Conservation (phyloP, 2,113 vertebrate species). For the Bettongia penicillata region DNA sequence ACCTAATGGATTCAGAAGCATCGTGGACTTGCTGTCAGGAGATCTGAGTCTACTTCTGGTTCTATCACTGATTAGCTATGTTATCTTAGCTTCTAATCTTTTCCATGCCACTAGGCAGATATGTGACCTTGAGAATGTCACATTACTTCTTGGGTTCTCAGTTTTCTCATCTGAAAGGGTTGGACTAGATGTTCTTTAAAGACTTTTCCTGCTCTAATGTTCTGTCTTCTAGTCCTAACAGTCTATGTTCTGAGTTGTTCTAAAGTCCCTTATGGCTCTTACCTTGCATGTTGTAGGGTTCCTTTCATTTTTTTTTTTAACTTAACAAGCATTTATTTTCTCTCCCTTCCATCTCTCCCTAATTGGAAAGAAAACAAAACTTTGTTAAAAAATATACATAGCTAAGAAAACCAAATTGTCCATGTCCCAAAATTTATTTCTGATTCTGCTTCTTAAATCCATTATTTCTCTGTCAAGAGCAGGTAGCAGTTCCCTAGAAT, state of each 20-base stretch:
- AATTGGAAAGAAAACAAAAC: background rate
- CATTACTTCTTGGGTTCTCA: background rate
- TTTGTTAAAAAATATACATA: background rate
- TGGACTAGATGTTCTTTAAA: background rate
- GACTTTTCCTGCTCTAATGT: background rate
- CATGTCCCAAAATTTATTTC: background rate
- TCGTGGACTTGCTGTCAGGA: background rate
- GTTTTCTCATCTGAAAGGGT: background rate
- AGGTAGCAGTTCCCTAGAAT: background rate
- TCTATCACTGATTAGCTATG: background rate
- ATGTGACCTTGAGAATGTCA: background rate
- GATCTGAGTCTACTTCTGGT: background rate
- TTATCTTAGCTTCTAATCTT: background rate
- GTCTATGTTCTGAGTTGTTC: background rate
- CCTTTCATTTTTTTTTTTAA: background rate
- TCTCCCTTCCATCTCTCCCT: background rate
- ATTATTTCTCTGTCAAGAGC: background rate
- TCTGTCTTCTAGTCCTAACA: background rate
- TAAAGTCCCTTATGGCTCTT: background rate
- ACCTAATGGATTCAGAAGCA: background rate
- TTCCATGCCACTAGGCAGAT: background rate
- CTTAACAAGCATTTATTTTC: background rate
- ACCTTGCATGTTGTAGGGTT: background rate
- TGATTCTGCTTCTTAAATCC: background rate
- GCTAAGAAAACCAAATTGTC: background rate